Evolutionary conservation across 2,113 vertebrate genomes (phyloP).

Genomic region (Catharus bicknelli): DNA sequence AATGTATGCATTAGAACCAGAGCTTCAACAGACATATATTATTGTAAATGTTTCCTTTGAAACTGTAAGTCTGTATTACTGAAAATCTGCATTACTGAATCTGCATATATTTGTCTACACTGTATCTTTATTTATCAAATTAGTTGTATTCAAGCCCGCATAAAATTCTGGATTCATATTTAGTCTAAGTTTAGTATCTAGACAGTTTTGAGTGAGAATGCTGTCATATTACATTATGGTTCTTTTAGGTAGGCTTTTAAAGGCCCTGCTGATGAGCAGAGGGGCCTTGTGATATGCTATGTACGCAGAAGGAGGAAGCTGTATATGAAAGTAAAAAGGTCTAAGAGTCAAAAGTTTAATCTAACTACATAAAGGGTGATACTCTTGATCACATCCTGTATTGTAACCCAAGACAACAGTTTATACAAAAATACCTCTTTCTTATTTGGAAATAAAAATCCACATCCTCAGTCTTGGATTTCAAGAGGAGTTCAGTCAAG

Average conservation of each 20-base stretch:
- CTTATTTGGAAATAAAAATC: background rate
- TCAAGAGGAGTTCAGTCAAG: background rate
- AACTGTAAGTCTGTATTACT: background rate
- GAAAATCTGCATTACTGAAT: background rate
- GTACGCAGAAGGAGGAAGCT: background rate
- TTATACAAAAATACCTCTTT: background rate
- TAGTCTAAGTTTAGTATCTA: background rate
- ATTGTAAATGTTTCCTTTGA: background rate
- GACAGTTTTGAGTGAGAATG: background rate
- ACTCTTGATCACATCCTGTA: too few species aligned
- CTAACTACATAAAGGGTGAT: background rate
- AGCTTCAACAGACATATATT: background rate
- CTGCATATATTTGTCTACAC: background rate
- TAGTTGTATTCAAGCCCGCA: background rate
- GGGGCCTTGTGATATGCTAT: background rate
- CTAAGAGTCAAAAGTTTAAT: background rate
- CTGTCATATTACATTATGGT: accelerated
- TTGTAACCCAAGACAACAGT: background rate
- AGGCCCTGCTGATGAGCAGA: background rate
- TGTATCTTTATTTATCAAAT: background rate
- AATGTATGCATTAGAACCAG: background rate
- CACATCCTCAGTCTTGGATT: background rate
- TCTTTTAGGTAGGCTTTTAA: background rate
- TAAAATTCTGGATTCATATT: background rate
- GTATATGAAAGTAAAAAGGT: background rate